Base-by-base conservation (phyloP, 92 coral and sea anemone genomes). In the Desmophyllum pertusum region DNA sequence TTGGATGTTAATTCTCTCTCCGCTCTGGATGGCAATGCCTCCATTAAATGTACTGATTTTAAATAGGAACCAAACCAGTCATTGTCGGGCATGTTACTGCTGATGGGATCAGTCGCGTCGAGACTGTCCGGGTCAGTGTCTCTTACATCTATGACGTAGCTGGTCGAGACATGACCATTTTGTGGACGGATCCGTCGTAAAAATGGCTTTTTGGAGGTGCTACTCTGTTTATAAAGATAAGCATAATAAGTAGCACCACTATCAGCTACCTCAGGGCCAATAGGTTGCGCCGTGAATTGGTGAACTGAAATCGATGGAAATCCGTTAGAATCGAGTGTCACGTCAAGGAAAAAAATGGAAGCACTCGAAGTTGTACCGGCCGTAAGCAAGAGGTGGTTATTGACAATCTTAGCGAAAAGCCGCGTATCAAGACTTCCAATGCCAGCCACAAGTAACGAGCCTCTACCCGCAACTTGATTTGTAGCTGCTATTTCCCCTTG, bases 61-160 rank as follows among this genome's bases (percentile, higher is more conserved):
- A 37, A 77, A 77, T 43, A 77, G 61, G 71, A 77, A 77, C 82
- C 82, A 77, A 40, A 77, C 82, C 82, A 77, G 71, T 77, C 82
- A 19, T 77, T 77, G 52, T 77, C 72, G 59, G 50, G 82, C 82
- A 77, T 77, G 25, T 9, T 62, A 9, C 10, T 3, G 18, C 82
- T 40, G 29, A 77, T 77, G 1, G 53, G 4, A 19, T 40, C n/a
- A n/a, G n/a, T 77, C 61, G 82, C 82, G 39, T 30, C 29, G 40
- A 77, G 82, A 57, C 21, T 39, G 35, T 6, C 5, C n/a, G 82
- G 82, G 72, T 61, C 30, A 63, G 55, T 29, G 0, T 59, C 21
- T 59, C 23, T 38, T n/a, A 37, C 72, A 5, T 40, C 13, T 11
- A 77, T 15, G 5, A 3, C 19, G 71, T 77, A 77, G 70, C 59